A percentile compares a stretch with the other conserved stretches of the same genome.
These are phyloP conservation scores for Mohoua ochrocephala DNA, from an alignment of 2,113 vertebrate species.

Conservation along the genomic window DNA sequence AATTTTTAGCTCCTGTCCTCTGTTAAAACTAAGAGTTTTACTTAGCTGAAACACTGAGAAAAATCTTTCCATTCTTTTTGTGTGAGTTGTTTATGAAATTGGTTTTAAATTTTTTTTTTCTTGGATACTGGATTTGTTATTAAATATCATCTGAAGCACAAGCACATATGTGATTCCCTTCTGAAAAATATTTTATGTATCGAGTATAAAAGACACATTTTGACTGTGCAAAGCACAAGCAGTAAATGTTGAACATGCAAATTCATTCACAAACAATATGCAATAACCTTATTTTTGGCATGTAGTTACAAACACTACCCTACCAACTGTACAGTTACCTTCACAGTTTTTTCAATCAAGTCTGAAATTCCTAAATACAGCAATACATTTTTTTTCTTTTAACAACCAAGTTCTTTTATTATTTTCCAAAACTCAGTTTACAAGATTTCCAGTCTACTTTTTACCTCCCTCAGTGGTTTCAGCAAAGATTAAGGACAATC, in stretches of 20 bases:
- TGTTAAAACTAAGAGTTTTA: background rate
- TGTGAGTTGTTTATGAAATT: background rate
- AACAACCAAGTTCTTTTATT: background rate
- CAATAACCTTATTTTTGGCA: background rate
- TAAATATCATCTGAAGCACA: background rate
- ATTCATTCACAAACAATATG: background rate
- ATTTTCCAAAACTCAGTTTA: constrained; percentile 19
- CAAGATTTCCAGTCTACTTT: constrained; percentile 24
- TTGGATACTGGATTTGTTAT: background rate
- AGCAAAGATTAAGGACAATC: constrained; percentile 35
- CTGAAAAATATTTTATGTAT: background rate
- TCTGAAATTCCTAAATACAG: background rate
- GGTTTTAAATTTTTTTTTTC: background rate
- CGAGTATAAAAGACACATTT: background rate
- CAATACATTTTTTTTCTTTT: background rate
- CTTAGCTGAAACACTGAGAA: background rate
- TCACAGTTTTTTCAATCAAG: background rate
- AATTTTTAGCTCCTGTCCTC: background rate
- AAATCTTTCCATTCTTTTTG: background rate
- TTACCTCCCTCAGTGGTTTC: constrained; percentile 16
- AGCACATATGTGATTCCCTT: background rate
- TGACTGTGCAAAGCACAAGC: background rate
- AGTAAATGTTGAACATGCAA: background rate
- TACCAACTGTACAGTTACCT: background rate
- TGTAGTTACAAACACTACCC: background rate